Evolutionary conservation across 2,113 vertebrate genomes (phyloP).

Genomic region (Embiotoca jacksoni): DNA sequence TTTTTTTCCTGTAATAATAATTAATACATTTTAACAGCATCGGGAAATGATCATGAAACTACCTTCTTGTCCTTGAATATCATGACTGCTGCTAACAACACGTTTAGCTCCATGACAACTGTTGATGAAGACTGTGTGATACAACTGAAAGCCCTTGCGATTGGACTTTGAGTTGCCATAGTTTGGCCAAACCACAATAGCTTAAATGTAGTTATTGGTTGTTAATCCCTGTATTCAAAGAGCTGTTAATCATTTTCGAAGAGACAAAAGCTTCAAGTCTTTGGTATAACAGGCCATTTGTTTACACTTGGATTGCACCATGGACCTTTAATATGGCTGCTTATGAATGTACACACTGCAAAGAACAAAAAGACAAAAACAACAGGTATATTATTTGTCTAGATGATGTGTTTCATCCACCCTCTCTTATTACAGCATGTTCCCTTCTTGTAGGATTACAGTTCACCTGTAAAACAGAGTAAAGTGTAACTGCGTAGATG

Average conservation of each 20-base stretch:
- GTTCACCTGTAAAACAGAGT: too few relatives aligned
- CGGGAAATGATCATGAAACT: too few relatives aligned
- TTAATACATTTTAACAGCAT: too few relatives aligned
- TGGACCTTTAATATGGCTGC: background rate
- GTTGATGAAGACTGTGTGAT: too few relatives aligned
- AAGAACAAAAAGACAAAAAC: background rate
- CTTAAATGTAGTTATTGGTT: background rate
- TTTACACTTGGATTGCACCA: conserved; percentile 20
- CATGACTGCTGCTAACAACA: too few relatives aligned
- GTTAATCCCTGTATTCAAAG: conserved; percentile 20
- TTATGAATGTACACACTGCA: conserved; percentile 16
- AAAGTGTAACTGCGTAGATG: background rate
- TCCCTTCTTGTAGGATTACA: conserved; percentile 16
- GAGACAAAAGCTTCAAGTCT: background rate
- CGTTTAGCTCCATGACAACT: too few relatives aligned
- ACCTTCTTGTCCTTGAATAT: too few relatives aligned
- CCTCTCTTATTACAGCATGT: background rate
- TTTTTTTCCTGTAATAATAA: too few relatives aligned
- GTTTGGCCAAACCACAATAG: background rate
- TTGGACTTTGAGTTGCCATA: background rate
- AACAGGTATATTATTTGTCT: background rate
- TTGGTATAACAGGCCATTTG: background rate
- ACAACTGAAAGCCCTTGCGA: background rate
- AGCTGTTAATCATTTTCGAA: background rate
- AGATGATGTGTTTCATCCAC: conserved; percentile 31